Base-by-base conservation (phyloP, 2,888 invertebrate species). In the Serripes groenlandicus region DNA sequence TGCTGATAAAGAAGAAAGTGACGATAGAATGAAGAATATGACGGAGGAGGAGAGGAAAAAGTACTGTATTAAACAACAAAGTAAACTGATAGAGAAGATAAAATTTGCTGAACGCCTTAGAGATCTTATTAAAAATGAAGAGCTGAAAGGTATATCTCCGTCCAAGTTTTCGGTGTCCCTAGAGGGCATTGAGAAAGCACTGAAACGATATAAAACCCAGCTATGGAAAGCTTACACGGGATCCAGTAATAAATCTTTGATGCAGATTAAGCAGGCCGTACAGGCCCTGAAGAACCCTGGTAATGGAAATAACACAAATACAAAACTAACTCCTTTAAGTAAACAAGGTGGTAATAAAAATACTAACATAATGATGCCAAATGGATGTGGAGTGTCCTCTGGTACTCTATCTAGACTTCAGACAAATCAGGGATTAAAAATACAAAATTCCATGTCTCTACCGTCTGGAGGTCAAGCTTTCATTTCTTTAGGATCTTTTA, bases 151-250 rank as follows among this genome's bases (percentile, higher is more conserved):
- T 3, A 64, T 70, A 4, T 28, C 49, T 26, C 30, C 75, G n/a
- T 77, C 78, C 18, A 81, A 84, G 62, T 84, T 83, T 69, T 86
- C 83, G 28, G 81, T 86, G 26, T 83, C 83, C 52, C 64, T 77
- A 34, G 86, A 86, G 34, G 83, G 86, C 18, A 86, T 86, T 30
- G 86, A 86, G 62, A 86, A 83, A 60, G 86, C 86, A 34, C 75
- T 86, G 54, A 82, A 86, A 64, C 69, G 77, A 37, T 86, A 86
- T 35, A 83, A 84, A 37, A 84, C 83, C 3, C 86, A 86, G 75
- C 52, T 86, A 60, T 86, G 83, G 80, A 86, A 78, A 42, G 80
- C 83, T 0, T 86, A 83, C 71, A 86, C 86, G 30, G 86, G 86
- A 0, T 73, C 49, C 26, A 80, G 69, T 58, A 83, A 83, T 64